Percentiles rank a stretch among this genome's conserved stretches.
Evolutionary conservation across 2,797 vertebrate genomes (phyloP).

Genomic region (Myioborus melanocephalus): DNA sequence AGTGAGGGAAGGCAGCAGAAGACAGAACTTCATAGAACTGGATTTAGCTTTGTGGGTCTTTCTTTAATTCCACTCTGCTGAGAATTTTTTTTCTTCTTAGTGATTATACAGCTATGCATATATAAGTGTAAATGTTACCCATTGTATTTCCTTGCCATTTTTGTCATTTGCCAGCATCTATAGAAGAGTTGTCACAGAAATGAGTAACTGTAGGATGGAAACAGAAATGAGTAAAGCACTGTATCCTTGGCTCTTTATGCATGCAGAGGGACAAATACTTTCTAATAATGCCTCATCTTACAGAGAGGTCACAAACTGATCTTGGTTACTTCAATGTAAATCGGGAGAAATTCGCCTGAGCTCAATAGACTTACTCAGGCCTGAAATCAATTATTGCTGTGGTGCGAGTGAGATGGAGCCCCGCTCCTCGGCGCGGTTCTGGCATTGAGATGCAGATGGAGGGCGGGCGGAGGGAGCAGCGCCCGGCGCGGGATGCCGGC

Average conservation of each 20-base stretch:
- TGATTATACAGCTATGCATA: neutral
- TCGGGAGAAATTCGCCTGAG: neutral
- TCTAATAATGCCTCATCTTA: neutral
- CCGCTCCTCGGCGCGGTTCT: neutral
- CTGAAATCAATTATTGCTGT: constrained; percentile 3
- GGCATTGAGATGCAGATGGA: neutral
- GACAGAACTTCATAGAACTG: neutral
- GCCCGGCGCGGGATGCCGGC: neutral
- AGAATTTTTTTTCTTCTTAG: neutral
- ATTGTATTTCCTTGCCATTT: neutral
- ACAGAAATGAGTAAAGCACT: neutral
- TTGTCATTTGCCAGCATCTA: neutral
- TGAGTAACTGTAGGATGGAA: neutral
- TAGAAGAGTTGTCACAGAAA: neutral
- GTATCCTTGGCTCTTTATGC: neutral
- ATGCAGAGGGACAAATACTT: neutral
- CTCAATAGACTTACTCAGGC: neutral
- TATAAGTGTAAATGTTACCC: neutral
- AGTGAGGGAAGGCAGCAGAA: neutral
- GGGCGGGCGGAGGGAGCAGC: rapidly evolving
- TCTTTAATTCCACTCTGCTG: neutral
- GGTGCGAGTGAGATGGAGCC: neutral
- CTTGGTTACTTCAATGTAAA: neutral
- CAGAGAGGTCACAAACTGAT: neutral
- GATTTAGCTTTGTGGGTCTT: neutral